phyloP scores from a whole-genome alignment of 2,113 vertebrate species.

The Camelus bactrianus region DNA sequence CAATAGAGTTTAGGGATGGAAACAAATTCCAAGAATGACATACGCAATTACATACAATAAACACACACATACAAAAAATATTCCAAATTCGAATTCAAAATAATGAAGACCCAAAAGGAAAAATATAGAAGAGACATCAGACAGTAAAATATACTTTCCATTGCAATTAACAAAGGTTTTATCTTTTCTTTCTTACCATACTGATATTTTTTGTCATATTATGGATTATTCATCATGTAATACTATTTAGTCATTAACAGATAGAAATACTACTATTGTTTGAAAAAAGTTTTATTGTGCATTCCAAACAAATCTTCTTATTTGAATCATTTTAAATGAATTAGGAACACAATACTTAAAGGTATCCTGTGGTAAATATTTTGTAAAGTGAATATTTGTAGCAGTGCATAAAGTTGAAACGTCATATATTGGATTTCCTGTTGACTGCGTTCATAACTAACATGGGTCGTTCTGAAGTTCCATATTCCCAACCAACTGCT shows the following conservation, averaged over 20 bases:
- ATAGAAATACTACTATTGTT: neutral
- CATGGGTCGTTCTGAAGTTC: neutral
- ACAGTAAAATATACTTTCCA: neutral
- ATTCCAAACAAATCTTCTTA: slow-evolving; percentile 41
- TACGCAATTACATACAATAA: neutral
- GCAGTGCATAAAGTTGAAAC: slow-evolving; percentile 1
- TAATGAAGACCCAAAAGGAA: slow-evolving; percentile 29
- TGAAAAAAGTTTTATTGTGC: slow-evolving; percentile 22
- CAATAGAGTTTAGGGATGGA: neutral
- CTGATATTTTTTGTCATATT: neutral
- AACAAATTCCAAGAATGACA: slow-evolving; percentile 40
- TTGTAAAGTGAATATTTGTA: slow-evolving; percentile 24
- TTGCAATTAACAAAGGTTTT: neutral
- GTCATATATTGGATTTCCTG: neutral
- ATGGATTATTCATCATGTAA: slow-evolving; percentile 19
- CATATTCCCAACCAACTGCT: neutral
- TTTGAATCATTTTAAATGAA: slow-evolving; percentile 54
- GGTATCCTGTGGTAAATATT: neutral
- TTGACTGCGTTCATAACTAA: neutral
- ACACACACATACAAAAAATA: neutral
- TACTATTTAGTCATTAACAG: slow-evolving; percentile 21
- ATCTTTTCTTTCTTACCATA: slow-evolving; percentile 6
- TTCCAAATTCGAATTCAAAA: slow-evolving; percentile 36
- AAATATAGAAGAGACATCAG: slow-evolving; percentile 1
- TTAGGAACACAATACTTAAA: slow-evolving; percentile 13